Percentiles rank a stretch among this genome's conserved stretches.
phyloP scores from a whole-genome alignment of 2,797 vertebrate species.

The Enteromius radiatus region DNA sequence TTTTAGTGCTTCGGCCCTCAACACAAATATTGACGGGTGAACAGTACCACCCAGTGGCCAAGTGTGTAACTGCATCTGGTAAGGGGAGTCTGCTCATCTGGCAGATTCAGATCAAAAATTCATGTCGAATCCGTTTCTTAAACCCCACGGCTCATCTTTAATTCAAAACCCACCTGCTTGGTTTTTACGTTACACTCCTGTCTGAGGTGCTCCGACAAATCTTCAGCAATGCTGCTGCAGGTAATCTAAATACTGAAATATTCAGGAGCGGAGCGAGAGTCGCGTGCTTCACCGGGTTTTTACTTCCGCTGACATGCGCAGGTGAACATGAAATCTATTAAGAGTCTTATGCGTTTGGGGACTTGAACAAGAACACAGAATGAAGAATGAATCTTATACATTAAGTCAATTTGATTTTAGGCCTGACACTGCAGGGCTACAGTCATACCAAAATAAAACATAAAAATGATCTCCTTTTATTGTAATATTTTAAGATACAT shows the following conservation, averaged over 20 bases:
- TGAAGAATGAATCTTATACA: neutral
- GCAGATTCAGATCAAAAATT: constrained; percentile 53
- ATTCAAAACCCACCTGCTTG: constrained; percentile 64
- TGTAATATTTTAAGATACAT: neutral
- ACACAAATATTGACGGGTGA: constrained; percentile 46
- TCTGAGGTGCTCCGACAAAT: constrained; percentile 62
- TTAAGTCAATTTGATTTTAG: neutral
- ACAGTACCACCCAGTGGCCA: constrained; percentile 74
- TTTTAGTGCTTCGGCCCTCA: neutral
- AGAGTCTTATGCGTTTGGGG: neutral
- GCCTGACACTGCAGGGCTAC: neutral
- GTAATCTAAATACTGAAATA: constrained; percentile 62
- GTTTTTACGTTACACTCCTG: constrained; percentile 59
- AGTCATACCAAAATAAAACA: neutral
- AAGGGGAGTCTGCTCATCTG: constrained; percentile 22
- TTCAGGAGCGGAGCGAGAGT: constrained; percentile 41
- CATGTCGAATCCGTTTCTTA: constrained; percentile 57
- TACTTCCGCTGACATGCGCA: constrained; percentile 29
- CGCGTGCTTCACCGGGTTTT: constrained; percentile 21
- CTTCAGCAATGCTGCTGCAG: constrained; percentile 50
- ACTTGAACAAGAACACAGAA: neutral
- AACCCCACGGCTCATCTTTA: constrained; percentile 59
- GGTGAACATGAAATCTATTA: constrained; percentile 51
- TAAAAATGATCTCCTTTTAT: neutral
- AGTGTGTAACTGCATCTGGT: neutral